Evolutionary conservation across 2,113 vertebrate species (phyloP), one percentile per base, ranked within the genome.

Genomic region (Pseudois nayaur): DNA sequence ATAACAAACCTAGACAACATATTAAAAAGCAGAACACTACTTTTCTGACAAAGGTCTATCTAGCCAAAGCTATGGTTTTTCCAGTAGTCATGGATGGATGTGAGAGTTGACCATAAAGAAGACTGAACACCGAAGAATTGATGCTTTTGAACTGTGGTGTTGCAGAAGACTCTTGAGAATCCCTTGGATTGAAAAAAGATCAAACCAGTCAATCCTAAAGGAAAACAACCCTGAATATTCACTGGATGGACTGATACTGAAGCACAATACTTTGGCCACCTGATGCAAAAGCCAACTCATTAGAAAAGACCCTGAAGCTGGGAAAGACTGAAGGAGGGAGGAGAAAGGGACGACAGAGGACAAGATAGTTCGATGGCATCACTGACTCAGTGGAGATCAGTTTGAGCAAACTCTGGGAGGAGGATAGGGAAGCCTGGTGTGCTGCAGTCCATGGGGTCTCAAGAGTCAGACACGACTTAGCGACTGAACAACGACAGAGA

Each of bases 91-190:
- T 71, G 67, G 36, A 71, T 71, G 19, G 67, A 40, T 71, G 23
- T 40, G 67, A 71, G 67, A 71, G 5, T 40, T 40, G n/a, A 71
- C 67, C 67, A 71, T 23, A 23, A 40, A 71, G 10, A 71, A 23
- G 19, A 36, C 3, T 71, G n/a, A 71, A 40, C 9, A 23, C 67
- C 0, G 1, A 11, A 71, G 19, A 71, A 71, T 0, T 23, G n/a
- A 40, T 71, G n/a, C n/a, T 40, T 40, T 71, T 71, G n/a, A 71
- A 23, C 67, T 71, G n/a, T 71, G 67, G n/a, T 40, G 19, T 12
- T 71, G n/a, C 67, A 71, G 19, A 71, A 71, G 67, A 12, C 67
- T 71, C 5, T 71, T 71, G 1, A 21, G n/a, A 71, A 40, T 71
- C 67, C n/a, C 10, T 40, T 71, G 67, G n/a, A 71, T 6, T 71